phyloP scores from a whole-genome alignment of 30 jellyfish, hydroid and myxozoan genomes.

The Phacellophora camtschatica region DNA sequence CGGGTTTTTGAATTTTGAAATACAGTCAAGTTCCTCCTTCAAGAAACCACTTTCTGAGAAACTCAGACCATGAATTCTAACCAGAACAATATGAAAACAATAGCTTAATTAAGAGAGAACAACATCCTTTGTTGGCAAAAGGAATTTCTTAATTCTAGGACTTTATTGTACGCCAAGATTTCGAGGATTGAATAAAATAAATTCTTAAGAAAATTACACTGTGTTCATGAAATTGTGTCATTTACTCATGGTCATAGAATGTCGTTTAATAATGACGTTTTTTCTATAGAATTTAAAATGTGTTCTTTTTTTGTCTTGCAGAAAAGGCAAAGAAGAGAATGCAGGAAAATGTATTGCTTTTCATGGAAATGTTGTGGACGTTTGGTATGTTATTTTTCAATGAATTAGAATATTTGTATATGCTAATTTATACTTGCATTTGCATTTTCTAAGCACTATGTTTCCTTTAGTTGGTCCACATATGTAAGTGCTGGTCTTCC shows the following conservation, averaged over 20 bases:
- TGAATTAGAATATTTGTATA: too few relatives aligned
- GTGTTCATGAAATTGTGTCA: not conserved
- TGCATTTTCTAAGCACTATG: not conserved
- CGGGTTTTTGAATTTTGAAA: too few relatives aligned
- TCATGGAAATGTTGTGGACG: constrained; percentile 96
- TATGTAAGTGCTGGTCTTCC: not conserved
- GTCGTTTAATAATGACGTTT: not conserved
- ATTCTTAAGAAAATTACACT: too few relatives aligned
- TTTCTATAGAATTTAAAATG: not conserved
- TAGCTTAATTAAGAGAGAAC: too few relatives aligned
- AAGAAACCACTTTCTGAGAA: too few relatives aligned
- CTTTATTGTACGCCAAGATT: too few relatives aligned
- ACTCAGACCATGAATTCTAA: too few relatives aligned
- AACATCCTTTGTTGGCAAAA: too few relatives aligned
- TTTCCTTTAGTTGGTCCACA: not conserved
- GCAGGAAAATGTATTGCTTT: constrained; percentile 85
- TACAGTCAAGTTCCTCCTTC: too few relatives aligned
- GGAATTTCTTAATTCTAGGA: too few relatives aligned
- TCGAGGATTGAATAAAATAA: too few relatives aligned
- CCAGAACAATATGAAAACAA: too few relatives aligned
- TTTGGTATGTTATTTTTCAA: constrained; percentile 84
- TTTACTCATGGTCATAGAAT: not conserved
- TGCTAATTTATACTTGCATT: not conserved
- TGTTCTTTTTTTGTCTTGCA: not conserved
- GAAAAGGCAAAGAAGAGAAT: constrained; percentile 67